Percentiles rank a stretch among this genome's conserved stretches.
phyloP scores from a whole-genome alignment of 2,113 vertebrate genomes.

The Callopanchax toddi region DNA sequence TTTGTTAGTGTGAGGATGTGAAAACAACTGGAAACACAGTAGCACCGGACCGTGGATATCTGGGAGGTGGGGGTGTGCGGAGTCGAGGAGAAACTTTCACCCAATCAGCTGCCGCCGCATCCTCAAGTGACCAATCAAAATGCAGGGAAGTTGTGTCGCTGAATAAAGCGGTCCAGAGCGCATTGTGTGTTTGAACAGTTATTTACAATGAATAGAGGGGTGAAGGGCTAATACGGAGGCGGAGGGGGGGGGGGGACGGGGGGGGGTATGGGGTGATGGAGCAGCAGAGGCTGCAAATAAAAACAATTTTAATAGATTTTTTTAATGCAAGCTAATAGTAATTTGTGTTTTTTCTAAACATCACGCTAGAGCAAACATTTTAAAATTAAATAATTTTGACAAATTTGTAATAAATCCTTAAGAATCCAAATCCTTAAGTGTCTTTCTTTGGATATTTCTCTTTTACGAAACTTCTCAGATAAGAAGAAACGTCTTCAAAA shows the following conservation, averaged over 20 bases:
- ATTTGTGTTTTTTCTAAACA: too few species aligned
- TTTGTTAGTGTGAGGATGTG: constrained; percentile 64
- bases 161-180: constrained; percentile 71
- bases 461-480: too few species aligned
- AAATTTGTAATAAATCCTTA: too few species aligned
- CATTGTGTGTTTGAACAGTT: constrained; percentile 72
- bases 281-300: constrained; percentile 31
- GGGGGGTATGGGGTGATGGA: constrained; percentile 18
- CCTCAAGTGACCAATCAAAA: constrained; percentile 71
- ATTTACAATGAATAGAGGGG: constrained; percentile 55
- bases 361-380: too few species aligned
- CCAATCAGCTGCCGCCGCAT: constrained; percentile 78
- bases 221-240: not conserved
- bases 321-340: not conserved
- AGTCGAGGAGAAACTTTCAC: constrained; percentile 69
- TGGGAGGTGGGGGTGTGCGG: constrained; percentile 51
- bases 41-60: constrained; percentile 58
- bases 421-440: too few species aligned
- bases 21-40: constrained; percentile 77
- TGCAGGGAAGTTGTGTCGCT: constrained; percentile 62
- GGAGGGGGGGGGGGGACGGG: constrained; percentile 1
- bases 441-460: too few species aligned
- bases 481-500: too few species aligned
- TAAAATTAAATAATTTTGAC: too few species aligned
- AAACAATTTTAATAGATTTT: constrained; percentile 48